Base-by-base conservation (phyloP, 1,140 invertebrate genomes). In the Ceratosolen solmsi region DNA sequence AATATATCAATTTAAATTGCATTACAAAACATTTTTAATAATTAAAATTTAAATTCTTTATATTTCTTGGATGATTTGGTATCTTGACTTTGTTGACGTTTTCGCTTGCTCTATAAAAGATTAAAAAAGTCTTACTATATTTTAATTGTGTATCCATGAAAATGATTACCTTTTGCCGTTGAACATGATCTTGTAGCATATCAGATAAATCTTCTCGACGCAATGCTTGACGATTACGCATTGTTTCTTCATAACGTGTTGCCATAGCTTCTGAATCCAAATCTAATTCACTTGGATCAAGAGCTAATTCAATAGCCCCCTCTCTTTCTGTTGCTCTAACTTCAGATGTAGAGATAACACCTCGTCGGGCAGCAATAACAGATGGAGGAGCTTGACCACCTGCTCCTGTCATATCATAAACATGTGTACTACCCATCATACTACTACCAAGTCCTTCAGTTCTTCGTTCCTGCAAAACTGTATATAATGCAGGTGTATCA, bases 401-500 rank as follows among this genome's bases (percentile, higher is more conserved):
- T 13, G 94, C 94, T 20, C 93, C 93, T 41, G 93, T 92, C 90
- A 99, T 94, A 88, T 99, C 98, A 90, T 99, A 99, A 0, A 98
- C 96, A 91, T 99, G 98, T 0, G 97, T 98, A 22, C 98, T 99
- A 8, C 95, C 98, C 98, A 99, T 99, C 98, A 99, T 99, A 86
- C 98, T 96, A 13, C 94, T 95, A 17, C 97, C 97, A 76, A 99
- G 94, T 79, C 95, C 93, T 74, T 98, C 97, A 13, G 96, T 95
- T 76, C 98, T 95, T 88, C 98, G 97, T 92, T 99, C 99, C 38
- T 98, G 98, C 74, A 99, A 89, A 70, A 99, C 96, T 84, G 97
- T 98, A 88, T 98, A 99, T 22, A 99, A 90, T 1, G 96, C 94
- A 33, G 98, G 98, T 1, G 97, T 98, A 85, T 98, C 97, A 54